A percentile compares a stretch with the other conserved stretches of the same genome.
phyloP scores from a whole-genome alignment of 1,140 invertebrate species.

The Drosophila orena region DNA sequence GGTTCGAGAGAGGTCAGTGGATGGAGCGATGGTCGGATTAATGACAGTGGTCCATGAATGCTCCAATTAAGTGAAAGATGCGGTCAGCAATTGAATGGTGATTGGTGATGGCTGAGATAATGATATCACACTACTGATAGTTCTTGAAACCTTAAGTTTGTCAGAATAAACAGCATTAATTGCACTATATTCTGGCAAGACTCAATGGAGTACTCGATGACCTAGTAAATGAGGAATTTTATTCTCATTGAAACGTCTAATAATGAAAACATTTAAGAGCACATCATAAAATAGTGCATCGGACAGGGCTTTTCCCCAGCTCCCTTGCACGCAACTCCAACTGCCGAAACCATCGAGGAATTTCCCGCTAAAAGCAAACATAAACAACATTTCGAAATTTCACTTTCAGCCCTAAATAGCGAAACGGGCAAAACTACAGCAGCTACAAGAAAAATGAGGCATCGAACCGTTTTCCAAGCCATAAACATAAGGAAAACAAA shows the following conservation, averaged over 20 bases:
- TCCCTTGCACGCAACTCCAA: neutral
- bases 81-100: neutral
- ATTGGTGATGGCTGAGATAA: neutral
- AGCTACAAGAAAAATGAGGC: constrained; percentile 50
- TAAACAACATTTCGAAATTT: constrained; percentile 70
- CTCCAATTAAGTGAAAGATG: constrained; percentile 20
- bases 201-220: constrained; percentile 40
- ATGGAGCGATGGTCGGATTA: constrained; percentile 10
- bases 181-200: neutral
- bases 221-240: constrained; percentile 71
- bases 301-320: constrained; percentile 1
- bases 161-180: neutral
- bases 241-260: constrained; percentile 69
- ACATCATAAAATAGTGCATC: constrained; percentile 67
- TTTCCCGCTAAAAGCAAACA: constrained; percentile 63
- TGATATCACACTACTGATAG: neutral
- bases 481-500: constrained; percentile 59
- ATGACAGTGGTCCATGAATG: constrained; percentile 3
- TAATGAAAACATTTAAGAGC: constrained; percentile 79
- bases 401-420: constrained; percentile 43
- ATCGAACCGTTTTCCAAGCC: constrained; percentile 64
- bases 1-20: constrained; percentile 40
- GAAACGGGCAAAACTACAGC: constrained; percentile 36
- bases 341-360: constrained; percentile 1
- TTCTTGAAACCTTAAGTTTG: neutral